Base-by-base conservation (phyloP, 1,140 invertebrate genomes). In the Brachionus koreanus region DNA sequence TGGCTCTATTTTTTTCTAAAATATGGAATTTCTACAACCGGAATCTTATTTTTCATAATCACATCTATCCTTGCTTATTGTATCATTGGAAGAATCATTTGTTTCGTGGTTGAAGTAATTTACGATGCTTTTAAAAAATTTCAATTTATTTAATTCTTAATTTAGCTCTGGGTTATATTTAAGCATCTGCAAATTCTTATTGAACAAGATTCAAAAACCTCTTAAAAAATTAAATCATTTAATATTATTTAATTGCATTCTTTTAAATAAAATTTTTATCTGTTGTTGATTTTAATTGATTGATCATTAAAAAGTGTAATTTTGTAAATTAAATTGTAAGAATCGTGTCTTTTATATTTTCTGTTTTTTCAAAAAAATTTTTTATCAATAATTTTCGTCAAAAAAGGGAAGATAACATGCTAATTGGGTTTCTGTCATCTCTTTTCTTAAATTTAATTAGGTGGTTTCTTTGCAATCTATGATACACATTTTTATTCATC, bases 101-200 rank as follows among this genome's bases (percentile, higher is more conserved):
- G 49, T 61, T 19, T 79, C 6, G 1, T 33, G 19, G 76, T 79
- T 42, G 76, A 79, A 43, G 46, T 79, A 61, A 67, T n/a, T 67
- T 67, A 10, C 1, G 13, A 19, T 72, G 9, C 37, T 72, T 39
- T 72, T 39, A 37, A 42, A 72, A 42, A 33, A 72, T 16, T 72
- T 43, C 19, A 43, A 72, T 39, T 43, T 13, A 12, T 72, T 42
- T 9, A 42, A 42, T 16, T 72, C 42, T 42, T 19, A 39, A 39
- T 72, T 39, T 39, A 72, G 67, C 37, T 72, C 5, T 72, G 67
- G 67, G 67, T 72, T 72, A 72, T 72, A 7, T 72, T 19, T 23
- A 72, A 72, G 19, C 42, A 72, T 42, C 10, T 72, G 5, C 16
- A 72, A 72, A 16, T 72, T 19, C 2, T 72, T n/a, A 7, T 72